These are phyloP conservation scores for Globia sparganii DNA, from an alignment of 2,888 invertebrate species.

Conservation along the genomic window DNA sequence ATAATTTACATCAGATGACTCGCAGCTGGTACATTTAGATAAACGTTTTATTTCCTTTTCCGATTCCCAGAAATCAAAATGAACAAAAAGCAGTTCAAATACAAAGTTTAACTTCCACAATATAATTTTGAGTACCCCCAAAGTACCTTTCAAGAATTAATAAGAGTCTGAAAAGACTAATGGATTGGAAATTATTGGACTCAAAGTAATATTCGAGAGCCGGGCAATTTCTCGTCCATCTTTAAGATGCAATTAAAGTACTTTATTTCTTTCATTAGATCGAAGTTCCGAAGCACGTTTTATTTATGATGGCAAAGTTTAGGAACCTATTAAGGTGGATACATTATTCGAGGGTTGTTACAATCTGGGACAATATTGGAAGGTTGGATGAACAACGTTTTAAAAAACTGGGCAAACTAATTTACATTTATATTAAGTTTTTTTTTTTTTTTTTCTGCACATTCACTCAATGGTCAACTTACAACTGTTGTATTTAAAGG, in stretches of 20 bases:
- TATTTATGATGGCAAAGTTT: conserved; percentile 74
- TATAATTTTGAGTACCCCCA: conserved; percentile 56
- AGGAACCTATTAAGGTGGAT: conserved; percentile 70
- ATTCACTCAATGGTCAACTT: conserved; percentile 17
- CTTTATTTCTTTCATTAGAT: conserved; percentile 83
- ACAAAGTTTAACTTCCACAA: conserved; percentile 55
- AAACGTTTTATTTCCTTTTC: conserved; percentile 37
- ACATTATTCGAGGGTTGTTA: conserved; percentile 62
- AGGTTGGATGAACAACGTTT: conserved; percentile 14
- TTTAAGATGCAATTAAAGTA: conserved; percentile 80
- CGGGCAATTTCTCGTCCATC: conserved; percentile 71
- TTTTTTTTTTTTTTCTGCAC: conserved; percentile 29
- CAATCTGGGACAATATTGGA: conserved; percentile 48
- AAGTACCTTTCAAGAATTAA: conserved; percentile 67
- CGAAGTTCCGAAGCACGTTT: conserved; percentile 74
- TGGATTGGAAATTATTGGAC: conserved; percentile 70
- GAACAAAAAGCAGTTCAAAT: conserved; percentile 45
- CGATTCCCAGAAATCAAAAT: conserved; percentile 38
- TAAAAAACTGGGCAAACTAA: conserved; percentile 29
- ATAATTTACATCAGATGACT: conserved; percentile 30
- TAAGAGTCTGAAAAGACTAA: conserved; percentile 74
- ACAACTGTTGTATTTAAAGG: background rate
- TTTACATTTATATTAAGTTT: conserved; percentile 47
- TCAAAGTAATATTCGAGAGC: conserved; percentile 65
- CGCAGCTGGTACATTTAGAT: conserved; percentile 27